Conservation (phyloP, 2,113 vertebrate species). For the mouse (Mus musculus) region DNA sequence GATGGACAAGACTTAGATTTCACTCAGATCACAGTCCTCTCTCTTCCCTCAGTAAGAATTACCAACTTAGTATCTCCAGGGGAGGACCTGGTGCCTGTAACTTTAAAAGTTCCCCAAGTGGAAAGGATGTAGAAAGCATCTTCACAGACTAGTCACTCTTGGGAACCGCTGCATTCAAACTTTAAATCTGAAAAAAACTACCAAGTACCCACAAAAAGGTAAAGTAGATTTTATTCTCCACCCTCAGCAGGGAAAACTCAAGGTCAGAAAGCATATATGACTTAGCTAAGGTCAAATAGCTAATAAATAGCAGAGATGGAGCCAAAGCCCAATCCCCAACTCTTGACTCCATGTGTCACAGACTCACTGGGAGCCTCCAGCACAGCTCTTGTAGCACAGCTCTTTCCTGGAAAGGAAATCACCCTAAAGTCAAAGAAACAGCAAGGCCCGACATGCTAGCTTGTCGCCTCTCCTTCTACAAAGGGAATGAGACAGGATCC, state of each 20-base stretch:
- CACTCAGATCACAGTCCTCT: not conserved
- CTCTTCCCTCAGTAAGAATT: not conserved
- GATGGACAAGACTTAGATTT: not conserved
- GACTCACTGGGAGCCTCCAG: not conserved
- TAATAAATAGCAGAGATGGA: not conserved
- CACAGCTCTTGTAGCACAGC: not conserved
- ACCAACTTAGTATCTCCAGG: not conserved
- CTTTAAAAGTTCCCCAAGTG: not conserved
- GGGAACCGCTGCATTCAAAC: not conserved
- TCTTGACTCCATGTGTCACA: slow-evolving; percentile 15
- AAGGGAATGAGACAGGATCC: not conserved
- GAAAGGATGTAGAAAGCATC: not conserved
- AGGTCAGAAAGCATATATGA: slow-evolving; percentile 6
- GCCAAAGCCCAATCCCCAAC: slow-evolving; percentile 14
- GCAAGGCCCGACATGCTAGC: not conserved
- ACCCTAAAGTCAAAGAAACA: not conserved
- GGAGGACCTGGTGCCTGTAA: not conserved
- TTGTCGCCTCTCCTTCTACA: not conserved
- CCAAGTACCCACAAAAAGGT: not conserved
- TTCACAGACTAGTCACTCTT: not conserved
- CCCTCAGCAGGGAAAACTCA: not conserved
- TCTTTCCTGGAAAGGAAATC: slow-evolving; percentile 12
- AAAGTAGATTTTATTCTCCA: not conserved
- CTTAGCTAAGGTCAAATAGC: not conserved
- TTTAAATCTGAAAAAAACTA: slow-evolving; percentile 32